phyloP scores from a whole-genome alignment of 2,797 vertebrate genomes.

The Lutjanus argentimaculatus region DNA sequence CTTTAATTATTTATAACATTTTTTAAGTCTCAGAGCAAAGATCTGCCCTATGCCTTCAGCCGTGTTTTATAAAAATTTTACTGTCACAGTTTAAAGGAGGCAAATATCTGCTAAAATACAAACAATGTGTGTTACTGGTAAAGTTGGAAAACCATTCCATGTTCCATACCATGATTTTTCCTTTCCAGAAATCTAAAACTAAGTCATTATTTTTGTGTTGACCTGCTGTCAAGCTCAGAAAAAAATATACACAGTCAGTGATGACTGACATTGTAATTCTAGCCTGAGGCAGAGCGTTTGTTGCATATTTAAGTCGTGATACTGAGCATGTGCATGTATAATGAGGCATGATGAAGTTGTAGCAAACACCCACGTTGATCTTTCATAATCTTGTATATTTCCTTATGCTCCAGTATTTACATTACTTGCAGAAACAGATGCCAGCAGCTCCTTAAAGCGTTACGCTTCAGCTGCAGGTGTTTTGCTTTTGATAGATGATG shows the following conservation, averaged over 20 bases:
- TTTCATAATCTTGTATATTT: slow-evolving; percentile 1
- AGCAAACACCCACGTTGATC: neutral
- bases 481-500: slow-evolving; percentile 22
- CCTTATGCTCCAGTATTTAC: neutral
- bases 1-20: slow-evolving; percentile 11
- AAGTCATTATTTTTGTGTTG: slow-evolving; percentile 1
- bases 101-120: neutral
- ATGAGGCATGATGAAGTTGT: slow-evolving; percentile 20
- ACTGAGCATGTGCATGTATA: slow-evolving; percentile 22
- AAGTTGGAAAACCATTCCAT: neutral
- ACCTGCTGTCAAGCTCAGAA: slow-evolving; percentile 4
- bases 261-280: slow-evolving; percentile 23
- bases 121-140: neutral
- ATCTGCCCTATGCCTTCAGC: neutral
- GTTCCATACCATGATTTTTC: neutral
- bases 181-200: neutral
- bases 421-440: slow-evolving; percentile 17
- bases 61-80: neutral
- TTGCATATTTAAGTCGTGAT: slow-evolving; percentile 9
- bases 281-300: slow-evolving; percentile 22
- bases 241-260: neutral
- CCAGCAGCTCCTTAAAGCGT: slow-evolving; percentile 9
- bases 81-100: neutral
- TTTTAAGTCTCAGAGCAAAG: neutral
- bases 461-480: neutral